Evolutionary conservation across 2,113 vertebrate genomes (phyloP).

Genomic region (Odocoileus hemionus): DNA sequence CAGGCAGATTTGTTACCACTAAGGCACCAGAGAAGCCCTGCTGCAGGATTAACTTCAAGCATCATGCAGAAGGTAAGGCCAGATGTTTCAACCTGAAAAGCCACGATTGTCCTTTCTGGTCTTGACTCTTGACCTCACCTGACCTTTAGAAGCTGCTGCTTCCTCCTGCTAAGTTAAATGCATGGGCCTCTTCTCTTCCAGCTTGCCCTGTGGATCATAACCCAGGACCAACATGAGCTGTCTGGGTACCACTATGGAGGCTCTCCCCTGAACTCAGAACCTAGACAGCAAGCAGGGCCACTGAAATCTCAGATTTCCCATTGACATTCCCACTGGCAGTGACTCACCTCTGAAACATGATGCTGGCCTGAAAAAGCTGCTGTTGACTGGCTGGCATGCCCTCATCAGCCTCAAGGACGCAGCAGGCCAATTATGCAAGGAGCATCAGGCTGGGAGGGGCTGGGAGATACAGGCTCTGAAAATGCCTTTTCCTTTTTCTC

Average conservation of each 20-base stretch:
- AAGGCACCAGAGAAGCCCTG: neutral
- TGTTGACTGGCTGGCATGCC: fast-evolving
- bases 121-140: neutral
- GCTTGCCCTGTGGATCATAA: neutral
- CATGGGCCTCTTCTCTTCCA: neutral
- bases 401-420: neutral
- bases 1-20: neutral
- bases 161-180: neutral
- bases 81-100: neutral
- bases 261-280: neutral
- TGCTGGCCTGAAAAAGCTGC: neutral
- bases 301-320: neutral
- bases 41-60: neutral
- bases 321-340: neutral
- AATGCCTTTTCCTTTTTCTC: neutral
- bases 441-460: neutral
- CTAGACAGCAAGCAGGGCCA: neutral
- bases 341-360: neutral
- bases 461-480: neutral
- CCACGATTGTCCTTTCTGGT: neutral
- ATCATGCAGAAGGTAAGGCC: neutral
- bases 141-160: neutral
- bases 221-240: neutral
- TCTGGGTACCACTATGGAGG: neutral
- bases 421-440: too few relatives aligned